Evolutionary conservation across 2,888 invertebrate genomes (phyloP), one percentile per base, ranked within the genome.

Genomic region (Phymatocera aterrima): DNA sequence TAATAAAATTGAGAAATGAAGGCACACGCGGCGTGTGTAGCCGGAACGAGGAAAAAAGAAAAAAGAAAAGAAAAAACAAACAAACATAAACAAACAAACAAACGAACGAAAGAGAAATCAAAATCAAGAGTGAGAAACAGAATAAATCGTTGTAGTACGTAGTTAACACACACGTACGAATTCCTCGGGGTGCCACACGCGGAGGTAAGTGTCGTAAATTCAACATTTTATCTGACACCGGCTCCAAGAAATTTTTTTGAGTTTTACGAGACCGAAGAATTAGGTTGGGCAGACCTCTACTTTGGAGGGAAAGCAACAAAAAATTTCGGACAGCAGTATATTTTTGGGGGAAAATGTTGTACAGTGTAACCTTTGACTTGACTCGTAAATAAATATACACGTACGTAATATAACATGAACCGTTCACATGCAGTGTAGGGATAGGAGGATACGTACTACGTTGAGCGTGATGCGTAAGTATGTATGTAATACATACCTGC

Each of bases 221-320:
- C 5, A 51, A 51, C 18, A 51, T 51, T 72, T 72, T 72, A 72
- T 72, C 15, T 34, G 72, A n/a, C 48, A 18, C 34, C 46, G 37
- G n/a, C n/a, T n/a, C n/a, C 10, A 43, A 18, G 70, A 18, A 21
- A 10, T 4, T 15, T 40, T n/a, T 72, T 51, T 28, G 48, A 48
- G 34, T 72, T 72, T 72, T 72, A 72, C 72, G 72, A 51, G 21
- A 72, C 48, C 8, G 43, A 18, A 48, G 28, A 43, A 68, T 68
- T 28, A 15, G 28, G 8, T 68, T 8, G 10, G 21, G 8, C n/a
- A 68, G 24, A 6, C 15, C 24, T 68, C 4, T 1, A 8, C 40
- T 60, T 34, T 15, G n/a, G 8, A 15, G 4, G n/a, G 4, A 40
- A 40, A 28, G 10, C 10, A 21, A 64, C 5, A 34, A 37, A 12